phyloP scores from a whole-genome alignment of 2,888 invertebrate species.

The Luperina nickerlii region DNA sequence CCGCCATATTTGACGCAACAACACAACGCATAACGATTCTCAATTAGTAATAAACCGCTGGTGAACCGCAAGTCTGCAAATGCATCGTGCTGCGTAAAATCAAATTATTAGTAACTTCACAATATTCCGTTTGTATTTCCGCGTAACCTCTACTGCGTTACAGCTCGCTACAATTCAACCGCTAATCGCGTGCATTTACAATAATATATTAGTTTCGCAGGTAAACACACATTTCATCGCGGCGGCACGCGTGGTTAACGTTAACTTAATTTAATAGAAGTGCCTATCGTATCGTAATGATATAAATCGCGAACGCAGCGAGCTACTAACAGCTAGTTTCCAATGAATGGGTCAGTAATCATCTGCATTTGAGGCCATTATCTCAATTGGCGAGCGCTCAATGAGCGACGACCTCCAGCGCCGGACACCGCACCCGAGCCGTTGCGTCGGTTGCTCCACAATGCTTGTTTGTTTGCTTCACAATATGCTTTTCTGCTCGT shows the following conservation, averaged over 20 bases:
- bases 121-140: conserved; percentile 73
- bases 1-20: conserved; percentile 49
- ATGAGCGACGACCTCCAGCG: conserved; percentile 83
- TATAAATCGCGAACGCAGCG: conserved; percentile 79
- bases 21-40: conserved; percentile 65
- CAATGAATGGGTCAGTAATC: conserved; percentile 89
- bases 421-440: conserved; percentile 87
- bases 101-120: conserved; percentile 71
- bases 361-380: conserved; percentile 89
- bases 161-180: conserved; percentile 64
- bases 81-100: conserved; percentile 70
- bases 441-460: conserved; percentile 73
- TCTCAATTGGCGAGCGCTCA: conserved; percentile 89
- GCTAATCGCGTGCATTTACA: conserved; percentile 67
- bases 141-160: conserved; percentile 62
- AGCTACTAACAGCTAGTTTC: conserved; percentile 82
- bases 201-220: conserved; percentile 68
- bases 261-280: conserved; percentile 81
- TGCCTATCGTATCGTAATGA: conserved; percentile 73
- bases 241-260: conserved; percentile 76
- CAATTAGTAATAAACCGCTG: conserved; percentile 70
- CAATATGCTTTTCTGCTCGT: conserved; percentile 82
- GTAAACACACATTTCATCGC: conserved; percentile 74
- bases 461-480: conserved; percentile 83
- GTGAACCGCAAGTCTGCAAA: conserved; percentile 72